These are phyloP conservation scores for Volucella bombylans DNA, from an alignment of 2,888 invertebrate genomes.

Conservation along the genomic window DNA sequence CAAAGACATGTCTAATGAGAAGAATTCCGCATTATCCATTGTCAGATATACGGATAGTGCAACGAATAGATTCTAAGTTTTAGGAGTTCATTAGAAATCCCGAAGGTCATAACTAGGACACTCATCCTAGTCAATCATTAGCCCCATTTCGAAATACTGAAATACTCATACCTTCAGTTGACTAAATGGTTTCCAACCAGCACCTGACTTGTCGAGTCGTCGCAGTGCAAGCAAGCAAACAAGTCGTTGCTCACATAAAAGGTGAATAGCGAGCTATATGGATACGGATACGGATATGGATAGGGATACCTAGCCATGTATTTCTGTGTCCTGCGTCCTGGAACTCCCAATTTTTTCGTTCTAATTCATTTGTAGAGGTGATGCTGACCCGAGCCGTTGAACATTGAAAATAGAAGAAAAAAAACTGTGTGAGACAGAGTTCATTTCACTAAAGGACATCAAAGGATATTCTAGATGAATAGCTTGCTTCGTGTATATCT, in stretches of 20 bases:
- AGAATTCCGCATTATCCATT: neutral
- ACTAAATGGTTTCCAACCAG: slow-evolving; percentile 19
- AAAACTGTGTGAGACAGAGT: slow-evolving; percentile 4
- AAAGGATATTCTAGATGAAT: slow-evolving; percentile 58
- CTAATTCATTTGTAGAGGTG: slow-evolving; percentile 37
- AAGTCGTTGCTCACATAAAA: slow-evolving; percentile 6
- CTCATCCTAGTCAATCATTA: neutral
- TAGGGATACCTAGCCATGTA: too few relatives aligned
- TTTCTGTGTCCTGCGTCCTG: neutral
- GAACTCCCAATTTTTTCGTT: slow-evolving; percentile 32
- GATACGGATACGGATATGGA: too few relatives aligned
- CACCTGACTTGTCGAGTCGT: slow-evolving; percentile 17
- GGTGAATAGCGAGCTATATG: neutral
- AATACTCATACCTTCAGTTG: neutral
- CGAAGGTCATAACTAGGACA: slow-evolving; percentile 1
- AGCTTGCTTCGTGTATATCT: slow-evolving; percentile 37
- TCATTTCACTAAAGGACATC: slow-evolving; percentile 59
- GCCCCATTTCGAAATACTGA: neutral
- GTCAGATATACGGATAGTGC: neutral
- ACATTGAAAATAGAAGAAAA: slow-evolving; percentile 6
- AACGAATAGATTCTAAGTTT: slow-evolving; percentile 9
- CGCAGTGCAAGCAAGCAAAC: slow-evolving; percentile 18
- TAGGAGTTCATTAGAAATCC: slow-evolving; percentile 3
- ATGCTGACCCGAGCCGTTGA: slow-evolving; percentile 21
- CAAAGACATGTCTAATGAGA: neutral